Evolutionary conservation across 2,888 invertebrate genomes (phyloP), one percentile per base, ranked within the genome.

Genomic region (Philopedon plagiatum): DNA sequence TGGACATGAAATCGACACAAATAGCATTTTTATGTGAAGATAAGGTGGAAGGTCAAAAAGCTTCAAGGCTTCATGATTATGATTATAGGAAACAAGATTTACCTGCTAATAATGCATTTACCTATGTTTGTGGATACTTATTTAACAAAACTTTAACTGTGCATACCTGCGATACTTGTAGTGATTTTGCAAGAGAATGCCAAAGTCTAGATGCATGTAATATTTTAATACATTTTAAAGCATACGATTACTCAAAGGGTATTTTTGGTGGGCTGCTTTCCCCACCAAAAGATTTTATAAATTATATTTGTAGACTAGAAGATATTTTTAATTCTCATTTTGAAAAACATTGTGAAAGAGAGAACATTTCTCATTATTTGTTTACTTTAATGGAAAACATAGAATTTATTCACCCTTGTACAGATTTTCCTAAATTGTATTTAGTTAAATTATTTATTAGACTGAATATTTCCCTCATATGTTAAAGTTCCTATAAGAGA

Each of bases 121-220:
- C 13, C 2, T 70, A 70, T 63, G 58, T 58, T 21, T 70, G 63
- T 56, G 63, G 64, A 44, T 70, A 70, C 32, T 18, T 70, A 15
- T 15, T 34, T 7, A 56, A 34, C 32, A 56, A 76, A 11, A 1
- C 5, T 32, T 5, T 32, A 11, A 11, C 7, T 3, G 5, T 32
- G 1, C 32, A 32, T 32, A 1, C 2, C 1, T 32, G 32, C 11
- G 32, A 32, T 1, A 32, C 5, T 5, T 32, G 32, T 11, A 3
- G 5, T 3, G 2, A 7, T 3, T 32, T 32, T 32, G 5, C 9
- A 1, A 32, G 11, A 3, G 3, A 32, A 32, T 32, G 32, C 11
- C 1, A 1, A 1, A 3, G 3, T 32, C 2, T 32, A 1, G 32
- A 32, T 5, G 11, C 11, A 32, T 1, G 11, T 5, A 32, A 32